phyloP scores from a whole-genome alignment of 2,113 vertebrate species.

The Lonchura striata region DNA sequence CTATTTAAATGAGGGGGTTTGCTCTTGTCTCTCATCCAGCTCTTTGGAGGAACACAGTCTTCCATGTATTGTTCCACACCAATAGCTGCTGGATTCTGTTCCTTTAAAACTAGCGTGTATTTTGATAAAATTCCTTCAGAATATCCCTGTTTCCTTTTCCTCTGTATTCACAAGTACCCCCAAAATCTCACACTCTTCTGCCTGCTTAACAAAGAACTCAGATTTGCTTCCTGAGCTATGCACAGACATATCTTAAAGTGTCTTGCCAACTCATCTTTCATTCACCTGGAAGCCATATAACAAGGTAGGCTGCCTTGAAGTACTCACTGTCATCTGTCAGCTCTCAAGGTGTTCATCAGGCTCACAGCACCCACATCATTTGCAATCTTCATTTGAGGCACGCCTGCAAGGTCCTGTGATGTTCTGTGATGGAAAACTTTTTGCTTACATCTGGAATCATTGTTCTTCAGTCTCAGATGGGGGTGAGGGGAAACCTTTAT shows the following conservation, averaged over 20 bases:
- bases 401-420: neutral
- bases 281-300: neutral
- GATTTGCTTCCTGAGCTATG: neutral
- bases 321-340: neutral
- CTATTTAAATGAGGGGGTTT: neutral
- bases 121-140: neutral
- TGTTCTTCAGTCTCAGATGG: neutral
- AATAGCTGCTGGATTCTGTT: neutral
- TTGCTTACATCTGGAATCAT: slow-evolving; percentile 28
- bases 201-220: neutral
- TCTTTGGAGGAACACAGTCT: neutral
- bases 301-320: neutral
- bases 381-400: neutral
- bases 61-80: neutral
- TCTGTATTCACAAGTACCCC: neutral
- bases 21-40: neutral
- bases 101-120: neutral
- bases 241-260: neutral
- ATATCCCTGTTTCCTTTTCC: neutral
- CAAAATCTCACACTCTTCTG: neutral
- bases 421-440: neutral
- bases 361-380: neutral
- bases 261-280: neutral
- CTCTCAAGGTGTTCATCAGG: neutral
- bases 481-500: neutral